Base-by-base conservation (phyloP, 2,797 vertebrate species). In the Sorex maritimensis region DNA sequence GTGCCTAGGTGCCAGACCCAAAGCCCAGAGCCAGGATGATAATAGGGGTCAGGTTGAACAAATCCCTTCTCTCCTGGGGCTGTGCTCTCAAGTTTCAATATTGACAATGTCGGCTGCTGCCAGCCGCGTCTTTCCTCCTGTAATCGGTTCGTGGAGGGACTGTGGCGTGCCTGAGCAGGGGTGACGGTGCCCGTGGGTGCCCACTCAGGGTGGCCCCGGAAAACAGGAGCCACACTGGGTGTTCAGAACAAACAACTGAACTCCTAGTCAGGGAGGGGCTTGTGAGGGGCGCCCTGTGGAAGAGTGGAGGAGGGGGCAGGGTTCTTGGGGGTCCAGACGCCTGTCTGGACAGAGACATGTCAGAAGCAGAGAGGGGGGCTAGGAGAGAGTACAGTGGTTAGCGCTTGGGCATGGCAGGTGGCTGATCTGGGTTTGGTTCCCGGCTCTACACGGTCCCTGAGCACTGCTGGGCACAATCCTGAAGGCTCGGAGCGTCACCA, bases 1-100 rank as follows among this genome's bases (percentile, higher is more conserved):
- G 8, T 65, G 52, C 30, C 19, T 38, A 78, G 28, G 8, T 0
- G 0, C 65, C 69, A 69, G 77, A 55, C 61, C 67, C 61, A n/a
- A 23, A 82, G 63, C n/a, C 30, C 81, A 24, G 46, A 68, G 68
- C 72, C 86, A 30, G 28, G 86, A 78, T 19, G 17, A 79, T n/a
- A 63, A 73, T 2, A 63, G 30, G 24, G 67, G 87, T 73, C 3
- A 30, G 81, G 34, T 44, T 24, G 0, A 5, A 55, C 5, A 80
- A 88, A 78, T n/a, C 58, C 34, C 3, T 92, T 85, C 69, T 86
- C 26, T 83, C 92, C 73, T 30, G n/a, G 81, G 72, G 26, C 34
- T 58, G 69, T 5, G 52, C 41, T 81, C 80, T 83, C 58, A 5
- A 19, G 12, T 77, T 83, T 90, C 86, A 93, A 63, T 34, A 92